phyloP scores from a whole-genome alignment of 1,140 invertebrate genomes.

The Pseudomyrmex pallidus region DNA sequence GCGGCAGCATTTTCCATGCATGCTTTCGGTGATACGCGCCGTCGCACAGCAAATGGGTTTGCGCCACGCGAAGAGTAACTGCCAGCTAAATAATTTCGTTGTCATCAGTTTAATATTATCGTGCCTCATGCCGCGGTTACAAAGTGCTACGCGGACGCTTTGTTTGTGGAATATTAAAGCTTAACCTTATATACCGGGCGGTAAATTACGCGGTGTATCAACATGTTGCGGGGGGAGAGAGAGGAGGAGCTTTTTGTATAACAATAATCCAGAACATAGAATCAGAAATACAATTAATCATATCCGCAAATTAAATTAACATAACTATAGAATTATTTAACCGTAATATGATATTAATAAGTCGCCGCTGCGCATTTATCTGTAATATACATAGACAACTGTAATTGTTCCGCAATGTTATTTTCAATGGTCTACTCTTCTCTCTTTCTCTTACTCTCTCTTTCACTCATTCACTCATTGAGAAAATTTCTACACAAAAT shows the following conservation, averaged over 20 bases:
- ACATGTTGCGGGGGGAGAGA: background rate
- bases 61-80: constrained; percentile 67
- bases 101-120: constrained; percentile 69
- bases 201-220: constrained; percentile 2
- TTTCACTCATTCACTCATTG: background rate
- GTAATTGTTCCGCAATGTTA: background rate
- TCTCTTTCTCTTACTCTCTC: no score
- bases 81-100: constrained; percentile 70
- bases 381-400: no score
- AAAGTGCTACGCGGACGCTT: constrained; percentile 41
- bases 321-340: background rate
- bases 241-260: background rate
- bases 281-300: constrained; percentile 23
- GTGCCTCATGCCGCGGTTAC: constrained; percentile 36
- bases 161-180: constrained; percentile 42
- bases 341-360: constrained; percentile 2
- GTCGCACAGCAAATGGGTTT: constrained; percentile 64
- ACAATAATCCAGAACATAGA: background rate
- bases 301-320: background rate
- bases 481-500: background rate
- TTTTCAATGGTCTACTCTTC: no score
- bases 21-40: constrained; percentile 19
- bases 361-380: no score
- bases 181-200: constrained; percentile 15
- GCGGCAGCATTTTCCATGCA: constrained; percentile 54